Evolutionary conservation across 1,140 invertebrate species (phyloP).

Genomic region (Arctopsyche grandis): DNA sequence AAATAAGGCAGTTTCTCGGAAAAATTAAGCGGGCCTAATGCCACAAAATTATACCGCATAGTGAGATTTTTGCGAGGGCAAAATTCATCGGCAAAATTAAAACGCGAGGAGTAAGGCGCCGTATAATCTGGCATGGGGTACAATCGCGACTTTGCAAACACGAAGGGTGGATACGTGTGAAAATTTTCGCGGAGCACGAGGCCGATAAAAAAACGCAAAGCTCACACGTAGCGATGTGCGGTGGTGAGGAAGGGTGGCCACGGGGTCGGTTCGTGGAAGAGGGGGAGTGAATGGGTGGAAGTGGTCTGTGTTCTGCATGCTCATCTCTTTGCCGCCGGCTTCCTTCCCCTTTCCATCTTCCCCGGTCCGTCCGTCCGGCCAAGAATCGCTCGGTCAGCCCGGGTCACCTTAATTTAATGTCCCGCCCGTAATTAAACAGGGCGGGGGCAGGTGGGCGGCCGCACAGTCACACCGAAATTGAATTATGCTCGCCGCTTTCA

Average conservation of each 20-base stretch:
- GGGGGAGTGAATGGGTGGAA: neutral
- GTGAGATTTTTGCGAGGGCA: too few species aligned
- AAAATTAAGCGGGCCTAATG: too few species aligned
- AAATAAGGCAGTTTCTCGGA: too few species aligned
- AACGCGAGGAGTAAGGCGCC: too few species aligned
- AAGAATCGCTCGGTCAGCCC: conserved; percentile 55
- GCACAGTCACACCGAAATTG: conserved; percentile 48
- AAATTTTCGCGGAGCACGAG: neutral
- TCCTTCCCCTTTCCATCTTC: conserved; percentile 10
- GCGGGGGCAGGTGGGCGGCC: conserved; percentile 41
- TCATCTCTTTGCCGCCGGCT: conserved; percentile 50
- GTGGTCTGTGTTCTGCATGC: conserved; percentile 49
- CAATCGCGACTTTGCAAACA: conserved; percentile 6
- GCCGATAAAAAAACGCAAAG: conserved; percentile 7
- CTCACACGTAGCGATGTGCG: neutral
- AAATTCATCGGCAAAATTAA: too few species aligned
- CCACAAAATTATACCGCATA: too few species aligned
- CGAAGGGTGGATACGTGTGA: neutral
- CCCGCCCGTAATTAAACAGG: conserved; percentile 55
- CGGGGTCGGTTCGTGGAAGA: neutral
- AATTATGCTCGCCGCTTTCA: conserved; percentile 52
- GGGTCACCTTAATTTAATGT: conserved; percentile 56
- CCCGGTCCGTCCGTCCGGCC: conserved; percentile 23
- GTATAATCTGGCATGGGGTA: neutral
- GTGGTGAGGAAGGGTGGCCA: neutral